phyloP scores from a whole-genome alignment of 2,888 invertebrate genomes.

The Adineta ricciae region DNA sequence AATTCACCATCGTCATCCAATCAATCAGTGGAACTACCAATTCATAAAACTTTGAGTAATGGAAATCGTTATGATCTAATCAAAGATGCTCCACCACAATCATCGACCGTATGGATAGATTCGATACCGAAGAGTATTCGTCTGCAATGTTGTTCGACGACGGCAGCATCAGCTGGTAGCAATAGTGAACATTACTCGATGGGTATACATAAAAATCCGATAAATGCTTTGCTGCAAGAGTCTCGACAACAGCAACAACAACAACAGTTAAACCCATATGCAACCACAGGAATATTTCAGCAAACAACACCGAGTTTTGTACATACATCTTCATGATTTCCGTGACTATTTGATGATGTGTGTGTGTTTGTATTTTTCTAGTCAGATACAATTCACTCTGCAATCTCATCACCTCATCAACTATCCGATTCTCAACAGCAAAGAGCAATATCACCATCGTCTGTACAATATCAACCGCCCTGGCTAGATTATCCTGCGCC shows the following conservation, averaged over 20 bases:
- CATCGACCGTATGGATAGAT: conserved; percentile 22
- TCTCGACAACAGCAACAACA: neutral
- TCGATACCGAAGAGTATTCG: neutral
- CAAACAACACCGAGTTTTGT: neutral
- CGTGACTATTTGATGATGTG: too few species aligned
- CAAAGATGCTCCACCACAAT: neutral
- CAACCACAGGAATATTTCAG: conserved; percentile 26
- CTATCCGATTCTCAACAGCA: neutral
- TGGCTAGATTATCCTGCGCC: neutral
- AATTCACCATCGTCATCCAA: neutral
- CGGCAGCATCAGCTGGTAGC: neutral
- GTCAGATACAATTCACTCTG: neutral
- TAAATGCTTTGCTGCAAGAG: neutral
- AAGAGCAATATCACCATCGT: neutral
- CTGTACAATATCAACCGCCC: conserved; percentile 3
- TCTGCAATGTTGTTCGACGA: neutral
- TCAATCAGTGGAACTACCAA: neutral
- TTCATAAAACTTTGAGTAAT: conserved; percentile 8
- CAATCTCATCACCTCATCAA: neutral
- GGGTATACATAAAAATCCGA: conserved; percentile 8
- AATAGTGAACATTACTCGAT: neutral
- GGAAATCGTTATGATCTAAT: conserved; percentile 4
- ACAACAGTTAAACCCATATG: conserved; percentile 25
- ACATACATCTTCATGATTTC: neutral
- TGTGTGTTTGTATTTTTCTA: neutral